Conservation (phyloP, 2,113 vertebrate genomes). For the Corvus hawaiiensis region DNA sequence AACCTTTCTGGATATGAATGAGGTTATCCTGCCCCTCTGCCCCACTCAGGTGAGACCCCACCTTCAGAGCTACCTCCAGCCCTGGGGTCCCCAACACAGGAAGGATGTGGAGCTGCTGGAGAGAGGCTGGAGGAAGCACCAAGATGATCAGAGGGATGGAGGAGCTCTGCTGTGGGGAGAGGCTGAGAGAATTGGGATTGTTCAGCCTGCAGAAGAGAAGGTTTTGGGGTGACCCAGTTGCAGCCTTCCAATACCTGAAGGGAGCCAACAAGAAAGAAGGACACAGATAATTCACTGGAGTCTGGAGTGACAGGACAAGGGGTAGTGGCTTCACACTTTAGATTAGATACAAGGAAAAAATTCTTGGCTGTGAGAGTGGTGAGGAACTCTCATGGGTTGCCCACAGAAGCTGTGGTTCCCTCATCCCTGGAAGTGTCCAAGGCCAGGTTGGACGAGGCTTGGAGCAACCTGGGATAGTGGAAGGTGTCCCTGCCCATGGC, state of each 20-base stretch:
- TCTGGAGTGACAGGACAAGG: neutral
- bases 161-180: neutral
- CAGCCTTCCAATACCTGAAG: neutral
- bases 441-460: neutral
- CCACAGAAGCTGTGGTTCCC: neutral
- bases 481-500: neutral
- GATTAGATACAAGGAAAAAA: neutral
- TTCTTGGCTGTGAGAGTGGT: neutral
- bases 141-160: neutral
- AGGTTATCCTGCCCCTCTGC: neutral
- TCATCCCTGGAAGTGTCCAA: neutral
- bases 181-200: neutral
- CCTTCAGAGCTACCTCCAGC: neutral
- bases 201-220: neutral
- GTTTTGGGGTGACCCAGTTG: neutral
- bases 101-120: neutral
- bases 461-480: too few relatives aligned
- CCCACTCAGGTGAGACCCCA: neutral
- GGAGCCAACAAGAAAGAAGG: neutral
- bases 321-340: neutral
- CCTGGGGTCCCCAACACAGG: neutral
- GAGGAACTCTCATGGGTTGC: accelerated
- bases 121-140: neutral
- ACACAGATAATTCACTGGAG: neutral
- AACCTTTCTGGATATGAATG: neutral